Conservation (phyloP, 2,888 invertebrate genomes). For the Leucania comma region DNA sequence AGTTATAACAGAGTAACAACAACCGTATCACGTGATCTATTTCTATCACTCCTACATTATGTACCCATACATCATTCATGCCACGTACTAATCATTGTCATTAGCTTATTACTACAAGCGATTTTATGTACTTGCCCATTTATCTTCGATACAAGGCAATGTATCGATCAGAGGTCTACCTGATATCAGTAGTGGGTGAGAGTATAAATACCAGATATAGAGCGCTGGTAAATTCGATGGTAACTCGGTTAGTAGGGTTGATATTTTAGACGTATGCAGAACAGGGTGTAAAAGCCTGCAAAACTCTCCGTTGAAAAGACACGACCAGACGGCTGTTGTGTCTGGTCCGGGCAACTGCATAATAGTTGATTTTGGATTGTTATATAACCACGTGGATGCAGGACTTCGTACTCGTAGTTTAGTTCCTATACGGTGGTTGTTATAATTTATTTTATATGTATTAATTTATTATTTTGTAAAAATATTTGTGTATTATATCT, state of each 20-base stretch:
- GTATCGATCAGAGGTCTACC: slow-evolving; percentile 38
- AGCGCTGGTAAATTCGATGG: neutral
- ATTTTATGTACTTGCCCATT: slow-evolving; percentile 40
- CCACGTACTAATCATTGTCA: slow-evolving; percentile 34
- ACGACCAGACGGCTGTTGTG: too few relatives aligned
- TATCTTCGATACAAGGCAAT: slow-evolving; percentile 49
- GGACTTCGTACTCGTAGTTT: too few relatives aligned
- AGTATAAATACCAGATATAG: slow-evolving; percentile 14
- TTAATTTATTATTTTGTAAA: too few relatives aligned
- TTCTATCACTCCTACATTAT: slow-evolving; percentile 2
- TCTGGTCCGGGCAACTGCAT: too few relatives aligned
- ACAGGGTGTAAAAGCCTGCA: too few relatives aligned
- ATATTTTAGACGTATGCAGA: too few relatives aligned
- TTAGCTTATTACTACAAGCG: slow-evolving; percentile 47
- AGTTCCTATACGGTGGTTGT: too few relatives aligned
- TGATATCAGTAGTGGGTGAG: slow-evolving; percentile 5
- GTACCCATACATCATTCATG: slow-evolving; percentile 46
- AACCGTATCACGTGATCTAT: neutral
- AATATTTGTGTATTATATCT: too few relatives aligned
- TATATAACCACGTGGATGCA: too few relatives aligned
- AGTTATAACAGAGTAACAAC: neutral
- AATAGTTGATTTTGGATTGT: too few relatives aligned
- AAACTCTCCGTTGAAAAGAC: too few relatives aligned
- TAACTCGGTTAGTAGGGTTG: neutral
- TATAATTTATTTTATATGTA: too few relatives aligned